Percentiles rank a stretch among this genome's conserved stretches.
These are phyloP conservation scores for Trachelus troglodyta DNA, from an alignment of 2,888 invertebrate genomes.

Conservation along the genomic window DNA sequence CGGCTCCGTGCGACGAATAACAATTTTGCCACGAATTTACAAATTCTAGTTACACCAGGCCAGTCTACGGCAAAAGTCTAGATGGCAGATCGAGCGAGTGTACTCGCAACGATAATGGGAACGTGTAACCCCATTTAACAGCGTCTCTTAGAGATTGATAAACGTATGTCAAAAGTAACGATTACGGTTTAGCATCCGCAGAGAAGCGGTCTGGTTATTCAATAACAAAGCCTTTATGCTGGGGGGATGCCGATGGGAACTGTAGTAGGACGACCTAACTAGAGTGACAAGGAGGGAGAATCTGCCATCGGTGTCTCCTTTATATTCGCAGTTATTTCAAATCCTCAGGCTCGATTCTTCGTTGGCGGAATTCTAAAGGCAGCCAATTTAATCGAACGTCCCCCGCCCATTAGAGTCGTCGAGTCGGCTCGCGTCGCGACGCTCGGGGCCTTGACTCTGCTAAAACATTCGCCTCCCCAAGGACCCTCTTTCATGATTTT, in stretches of 20 bases:
- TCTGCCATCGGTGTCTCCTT: constrained; percentile 14
- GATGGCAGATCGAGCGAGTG: background rate
- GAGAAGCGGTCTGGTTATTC: constrained; percentile 17
- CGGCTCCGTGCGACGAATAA: background rate
- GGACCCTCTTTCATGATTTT: background rate
- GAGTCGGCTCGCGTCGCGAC: background rate
- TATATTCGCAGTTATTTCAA: constrained; percentile 11
- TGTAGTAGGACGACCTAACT: background rate
- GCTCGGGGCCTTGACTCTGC: background rate
- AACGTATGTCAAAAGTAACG: constrained; percentile 8
- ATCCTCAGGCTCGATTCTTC: constrained; percentile 1
- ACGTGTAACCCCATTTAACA: constrained; percentile 8
- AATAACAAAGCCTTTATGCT: constrained; percentile 18
- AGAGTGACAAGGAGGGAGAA: constrained; percentile 7
- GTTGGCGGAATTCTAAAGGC: background rate
- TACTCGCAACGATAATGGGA: constrained; percentile 5
- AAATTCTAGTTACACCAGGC: constrained; percentile 3
- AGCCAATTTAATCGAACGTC: background rate
- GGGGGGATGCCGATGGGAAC: constrained; percentile 10
- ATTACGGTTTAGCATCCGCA: constrained; percentile 1
- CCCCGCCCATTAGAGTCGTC: constrained; percentile 5
- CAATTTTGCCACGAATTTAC: background rate
- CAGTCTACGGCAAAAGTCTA: background rate
- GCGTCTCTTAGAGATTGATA: constrained; percentile 12
- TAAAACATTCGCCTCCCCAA: background rate